A percentile compares a stretch with the other conserved stretches of the same genome.
These are phyloP conservation scores for Tupaia chinensis DNA, from an alignment of 2,113 vertebrate genomes.

Conservation along the genomic window DNA sequence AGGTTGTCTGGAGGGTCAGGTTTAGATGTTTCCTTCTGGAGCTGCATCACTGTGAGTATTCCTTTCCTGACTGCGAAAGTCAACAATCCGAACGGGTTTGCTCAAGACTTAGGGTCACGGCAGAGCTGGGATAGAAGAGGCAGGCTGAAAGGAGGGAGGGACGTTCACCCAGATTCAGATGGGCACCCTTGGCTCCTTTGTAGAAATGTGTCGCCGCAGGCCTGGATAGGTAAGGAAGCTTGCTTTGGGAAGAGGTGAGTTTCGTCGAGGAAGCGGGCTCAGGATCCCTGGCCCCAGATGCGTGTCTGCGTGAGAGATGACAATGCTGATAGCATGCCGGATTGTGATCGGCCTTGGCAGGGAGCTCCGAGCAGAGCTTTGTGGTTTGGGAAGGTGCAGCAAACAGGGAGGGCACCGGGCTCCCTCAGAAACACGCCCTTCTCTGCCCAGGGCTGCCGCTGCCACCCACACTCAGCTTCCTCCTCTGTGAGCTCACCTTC, in stretches of 20 bases:
- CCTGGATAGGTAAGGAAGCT: neutral
- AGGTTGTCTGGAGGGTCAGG: neutral
- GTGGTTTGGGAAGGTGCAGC: slow-evolving; percentile 72
- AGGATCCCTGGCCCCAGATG: rapidly evolving
- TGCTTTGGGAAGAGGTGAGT: neutral
- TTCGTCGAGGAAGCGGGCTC: neutral
- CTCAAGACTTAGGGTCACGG: too few relatives aligned
- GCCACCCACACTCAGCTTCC: neutral
- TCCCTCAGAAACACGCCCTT: neutral
- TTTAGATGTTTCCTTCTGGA: neutral
- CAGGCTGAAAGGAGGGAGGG: neutral
- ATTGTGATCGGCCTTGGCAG: neutral
- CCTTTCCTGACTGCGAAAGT: neutral
- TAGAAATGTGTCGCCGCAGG: rapidly evolving
- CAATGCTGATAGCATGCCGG: neutral
- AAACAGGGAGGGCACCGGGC: neutral
- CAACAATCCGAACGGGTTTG: neutral
- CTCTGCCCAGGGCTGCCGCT: neutral
- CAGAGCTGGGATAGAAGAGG: neutral
- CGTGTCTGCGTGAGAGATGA: neutral
- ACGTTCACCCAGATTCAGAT: rapidly evolving
- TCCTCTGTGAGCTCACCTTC: neutral
- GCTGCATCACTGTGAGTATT: neutral
- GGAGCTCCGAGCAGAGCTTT: slow-evolving; percentile 13
- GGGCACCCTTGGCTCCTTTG: rapidly evolving